Evolutionary conservation across 1,140 invertebrate species (phyloP).

Genomic region (Drosophila elegans): DNA sequence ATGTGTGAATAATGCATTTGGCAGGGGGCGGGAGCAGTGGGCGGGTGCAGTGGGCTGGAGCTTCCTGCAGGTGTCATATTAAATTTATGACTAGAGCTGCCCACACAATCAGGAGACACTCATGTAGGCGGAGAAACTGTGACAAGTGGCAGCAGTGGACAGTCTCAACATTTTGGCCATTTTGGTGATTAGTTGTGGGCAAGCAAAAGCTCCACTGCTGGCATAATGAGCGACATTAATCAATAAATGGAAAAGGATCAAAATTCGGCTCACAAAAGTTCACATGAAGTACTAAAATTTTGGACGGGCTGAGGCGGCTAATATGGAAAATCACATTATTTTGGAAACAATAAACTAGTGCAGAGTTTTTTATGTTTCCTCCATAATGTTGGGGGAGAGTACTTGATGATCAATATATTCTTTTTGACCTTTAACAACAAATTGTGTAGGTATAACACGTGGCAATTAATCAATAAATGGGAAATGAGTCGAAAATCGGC

Average conservation of each 20-base stretch:
- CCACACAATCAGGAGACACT: conserved; percentile 40
- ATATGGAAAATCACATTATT: no score
- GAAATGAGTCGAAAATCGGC: conserved; percentile 1
- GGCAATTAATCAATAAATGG: conserved; percentile 45
- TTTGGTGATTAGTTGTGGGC: conserved; percentile 50
- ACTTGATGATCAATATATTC: no score
- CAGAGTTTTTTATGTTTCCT: no score
- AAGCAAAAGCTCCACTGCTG: conserved; percentile 14
- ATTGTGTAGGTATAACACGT: conserved; percentile 11
- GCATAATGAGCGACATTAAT: conserved; percentile 43
- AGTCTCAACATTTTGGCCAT: conserved; percentile 47
- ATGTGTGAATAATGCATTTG: conserved; percentile 80
- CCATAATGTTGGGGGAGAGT: no score
- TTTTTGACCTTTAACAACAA: no score
- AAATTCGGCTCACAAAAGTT: conserved; percentile 5
- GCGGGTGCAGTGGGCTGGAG: not conserved
- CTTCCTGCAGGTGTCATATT: conserved; percentile 70
- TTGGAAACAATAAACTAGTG: not conserved
- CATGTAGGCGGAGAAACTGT: conserved; percentile 16
- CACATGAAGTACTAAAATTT: not conserved
- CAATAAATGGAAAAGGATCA: conserved; percentile 24
- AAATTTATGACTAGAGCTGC: conserved; percentile 68
- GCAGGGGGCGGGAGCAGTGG: conserved; percentile 4
- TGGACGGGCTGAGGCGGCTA: not conserved
- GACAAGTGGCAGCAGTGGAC: conserved; percentile 36